phyloP scores from a whole-genome alignment of 2,888 invertebrate species.

The Tipula confusa region DNA sequence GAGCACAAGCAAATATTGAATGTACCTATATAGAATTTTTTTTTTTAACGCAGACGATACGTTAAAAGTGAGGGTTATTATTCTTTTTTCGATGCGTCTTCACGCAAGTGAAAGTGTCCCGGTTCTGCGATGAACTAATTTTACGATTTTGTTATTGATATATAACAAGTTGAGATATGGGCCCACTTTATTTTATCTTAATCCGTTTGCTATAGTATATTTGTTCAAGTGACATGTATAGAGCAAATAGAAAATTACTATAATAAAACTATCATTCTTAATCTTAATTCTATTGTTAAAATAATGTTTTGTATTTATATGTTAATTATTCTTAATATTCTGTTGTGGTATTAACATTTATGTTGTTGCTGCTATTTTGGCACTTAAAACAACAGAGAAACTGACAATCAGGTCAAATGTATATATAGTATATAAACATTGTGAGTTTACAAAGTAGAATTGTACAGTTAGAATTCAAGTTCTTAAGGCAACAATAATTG shows the following conservation, averaged over 20 bases:
- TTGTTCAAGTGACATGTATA: neutral
- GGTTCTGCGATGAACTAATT: neutral
- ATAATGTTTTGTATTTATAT: neutral
- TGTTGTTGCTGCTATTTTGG: neutral
- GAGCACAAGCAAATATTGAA: slow-evolving; percentile 3
- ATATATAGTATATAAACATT: neutral
- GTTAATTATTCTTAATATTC: neutral
- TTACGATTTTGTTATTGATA: too few relatives aligned
- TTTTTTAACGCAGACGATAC: neutral
- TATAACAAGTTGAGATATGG: too few relatives aligned
- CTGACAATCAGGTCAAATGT: slow-evolving; percentile 16
- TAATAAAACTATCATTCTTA: neutral
- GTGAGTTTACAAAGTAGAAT: neutral
- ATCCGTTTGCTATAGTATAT: neutral
- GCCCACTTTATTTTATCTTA: too few relatives aligned
- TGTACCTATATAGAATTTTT: neutral
- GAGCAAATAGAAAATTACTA: neutral
- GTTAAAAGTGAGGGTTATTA: neutral
- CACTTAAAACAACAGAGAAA: neutral
- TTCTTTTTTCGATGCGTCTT: neutral
- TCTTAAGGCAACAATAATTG: slow-evolving; percentile 6
- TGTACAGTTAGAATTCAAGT: neutral
- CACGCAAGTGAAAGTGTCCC: slow-evolving; percentile 12
- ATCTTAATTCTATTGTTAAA: neutral
- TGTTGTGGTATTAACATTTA: neutral